These are phyloP conservation scores for Murina feae DNA, from an alignment of 2,113 vertebrate genomes.

Conservation along the genomic window DNA sequence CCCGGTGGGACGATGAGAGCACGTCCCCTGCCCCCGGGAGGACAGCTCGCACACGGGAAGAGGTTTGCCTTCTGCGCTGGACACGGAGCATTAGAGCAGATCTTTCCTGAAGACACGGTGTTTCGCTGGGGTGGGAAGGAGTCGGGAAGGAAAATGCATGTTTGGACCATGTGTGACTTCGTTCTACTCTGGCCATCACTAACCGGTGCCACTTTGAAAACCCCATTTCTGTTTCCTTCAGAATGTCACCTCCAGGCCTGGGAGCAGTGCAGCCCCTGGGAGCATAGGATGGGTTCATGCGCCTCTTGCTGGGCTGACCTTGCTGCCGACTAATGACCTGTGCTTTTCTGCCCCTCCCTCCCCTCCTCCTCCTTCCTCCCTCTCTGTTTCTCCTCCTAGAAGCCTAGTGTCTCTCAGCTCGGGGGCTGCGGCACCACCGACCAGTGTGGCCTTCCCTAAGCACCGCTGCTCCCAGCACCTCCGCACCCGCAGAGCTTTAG, in stretches of 20 bases:
- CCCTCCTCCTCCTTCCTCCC: conserved; percentile 68
- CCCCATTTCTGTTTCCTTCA: neutral
- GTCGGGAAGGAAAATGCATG: neutral
- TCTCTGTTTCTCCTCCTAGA: conserved; percentile 84
- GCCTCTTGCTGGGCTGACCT: conserved; percentile 74
- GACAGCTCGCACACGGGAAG: neutral
- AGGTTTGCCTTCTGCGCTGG: neutral
- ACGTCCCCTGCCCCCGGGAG: neutral
- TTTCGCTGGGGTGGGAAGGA: neutral
- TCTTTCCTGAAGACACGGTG: conserved; percentile 13
- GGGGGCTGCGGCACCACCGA: conserved; percentile 80
- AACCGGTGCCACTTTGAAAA: neutral
- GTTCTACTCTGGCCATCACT: neutral
- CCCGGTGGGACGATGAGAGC: neutral
- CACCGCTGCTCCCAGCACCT: conserved; percentile 81
- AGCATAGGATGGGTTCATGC: conserved; percentile 59
- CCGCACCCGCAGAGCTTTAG: conserved; percentile 83
- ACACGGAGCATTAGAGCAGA: neutral
- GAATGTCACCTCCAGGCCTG: neutral
- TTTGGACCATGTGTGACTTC: conserved; percentile 31
- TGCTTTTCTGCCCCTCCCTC: conserved; percentile 80
- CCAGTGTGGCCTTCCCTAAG: conserved; percentile 83
- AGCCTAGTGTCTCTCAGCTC: conserved; percentile 83
- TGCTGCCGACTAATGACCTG: conserved; percentile 84
- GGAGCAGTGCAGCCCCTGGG: conserved; percentile 59